Evolutionary conservation across 1,140 invertebrate genomes (phyloP), one percentile per base, ranked within the genome.

Genomic region (Halictus rubicundus): DNA sequence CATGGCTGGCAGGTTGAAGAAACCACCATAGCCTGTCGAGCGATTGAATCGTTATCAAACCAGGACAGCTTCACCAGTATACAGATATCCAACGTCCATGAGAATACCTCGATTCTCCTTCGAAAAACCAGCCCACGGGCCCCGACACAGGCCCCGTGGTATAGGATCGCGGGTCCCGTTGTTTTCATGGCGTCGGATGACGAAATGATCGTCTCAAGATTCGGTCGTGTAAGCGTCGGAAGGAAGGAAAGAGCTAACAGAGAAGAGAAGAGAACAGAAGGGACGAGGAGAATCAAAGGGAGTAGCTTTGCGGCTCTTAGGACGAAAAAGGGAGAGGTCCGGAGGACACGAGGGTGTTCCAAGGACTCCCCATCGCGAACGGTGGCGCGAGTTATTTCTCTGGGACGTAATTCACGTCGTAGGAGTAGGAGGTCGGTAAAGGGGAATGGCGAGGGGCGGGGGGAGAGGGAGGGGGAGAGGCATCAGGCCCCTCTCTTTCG

Each of bases 381-480:
- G 80, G 87, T 88, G 87, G 84, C 87, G 87, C 88, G 78, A 87
- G 77, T 87, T 84, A 88, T 88, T 78, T 70, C 79, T 86, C 77
- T 77, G n/a, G 82, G 78, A 89, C 87, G 86, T 89, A 89, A 88
- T 89, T 89, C 88, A 88, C 86, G 83, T 83, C 54, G 70, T 25
- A 32, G 23, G 25, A 46, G 42, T 10, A 14, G 42, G 42, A 46
- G 57, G n/a, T 32, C 32, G 32, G 32, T 32, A 32, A 32, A 32
- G 2, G 32, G 32, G 32, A 32, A 32, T 3, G 32, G 32, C 5
- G 32, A 32, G 32, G 32, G 5, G 32, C n/a, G 32, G 32, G 32
- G 3, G 32, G 32, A 32, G 32, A 5, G 32, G 32, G 32, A 32
- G 32, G 32, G 32, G 32, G 5, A 5, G 32, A 32, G 32, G 5